phyloP scores from a whole-genome alignment of 30 jellyfish, hydroid and myxozoan genomes.

The Mastigias papua region DNA sequence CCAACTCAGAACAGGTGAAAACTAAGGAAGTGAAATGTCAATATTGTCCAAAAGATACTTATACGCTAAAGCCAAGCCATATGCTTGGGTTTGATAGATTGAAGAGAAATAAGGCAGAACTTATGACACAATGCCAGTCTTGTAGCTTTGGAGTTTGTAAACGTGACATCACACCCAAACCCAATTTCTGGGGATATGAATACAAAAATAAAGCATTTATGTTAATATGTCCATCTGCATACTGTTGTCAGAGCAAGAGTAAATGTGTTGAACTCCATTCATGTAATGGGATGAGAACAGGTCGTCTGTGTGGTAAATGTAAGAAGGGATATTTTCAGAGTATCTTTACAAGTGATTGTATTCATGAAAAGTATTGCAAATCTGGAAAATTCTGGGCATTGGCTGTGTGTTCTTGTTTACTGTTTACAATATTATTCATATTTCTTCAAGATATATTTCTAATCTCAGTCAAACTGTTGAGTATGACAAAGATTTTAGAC shows the following conservation, averaged over 20 bases:
- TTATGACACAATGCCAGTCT: constrained; percentile 6
- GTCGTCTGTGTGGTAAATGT: constrained; percentile 19
- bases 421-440: background rate
- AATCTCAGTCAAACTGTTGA: background rate
- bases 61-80: background rate
- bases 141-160: constrained; percentile 8
- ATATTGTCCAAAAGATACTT: background rate
- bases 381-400: background rate
- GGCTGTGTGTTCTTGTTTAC: background rate
- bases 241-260: constrained; percentile 17
- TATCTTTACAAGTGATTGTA: background rate
- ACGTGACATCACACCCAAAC: background rate
- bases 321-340: background rate
- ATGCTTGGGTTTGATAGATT: background rate
- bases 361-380: background rate
- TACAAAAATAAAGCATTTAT: background rate
- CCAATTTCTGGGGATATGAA: constrained; percentile 26
- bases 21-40: background rate
- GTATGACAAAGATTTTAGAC: background rate
- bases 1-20: background rate
- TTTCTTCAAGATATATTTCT: constrained; percentile 11
- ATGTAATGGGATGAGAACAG: constrained; percentile 25
- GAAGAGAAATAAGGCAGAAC: background rate
- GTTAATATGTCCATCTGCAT: constrained; percentile 19
- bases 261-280: constrained; percentile 3